phyloP scores from a whole-genome alignment of 1,140 invertebrate species.

The Drosophila repletoides region DNA sequence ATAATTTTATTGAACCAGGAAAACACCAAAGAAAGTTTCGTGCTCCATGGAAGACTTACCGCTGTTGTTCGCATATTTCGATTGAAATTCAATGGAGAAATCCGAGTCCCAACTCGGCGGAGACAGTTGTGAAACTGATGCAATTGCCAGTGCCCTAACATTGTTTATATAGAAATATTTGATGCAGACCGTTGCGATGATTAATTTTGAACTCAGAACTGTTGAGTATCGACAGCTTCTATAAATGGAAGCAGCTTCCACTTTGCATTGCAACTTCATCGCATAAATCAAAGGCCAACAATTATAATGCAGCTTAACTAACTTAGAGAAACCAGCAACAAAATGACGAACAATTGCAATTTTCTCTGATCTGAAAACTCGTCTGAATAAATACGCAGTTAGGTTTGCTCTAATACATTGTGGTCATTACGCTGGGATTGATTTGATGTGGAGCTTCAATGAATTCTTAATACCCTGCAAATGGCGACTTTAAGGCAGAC shows the following conservation, averaged over 20 bases:
- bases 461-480: not conserved
- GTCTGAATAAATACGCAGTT: conserved; percentile 53
- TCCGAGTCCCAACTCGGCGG: conserved; percentile 35
- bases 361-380: conserved; percentile 33
- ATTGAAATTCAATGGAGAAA: not conserved
- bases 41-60: conserved; percentile 40
- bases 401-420: not conserved
- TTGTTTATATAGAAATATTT: conserved; percentile 59
- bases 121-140: conserved; percentile 46
- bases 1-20: not conserved
- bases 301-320: no score
- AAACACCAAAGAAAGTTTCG: not conserved
- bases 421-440: not conserved
- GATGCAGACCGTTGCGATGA: conserved; percentile 11
- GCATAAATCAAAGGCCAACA: conserved; percentile 69
- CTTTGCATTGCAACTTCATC: conserved; percentile 41
- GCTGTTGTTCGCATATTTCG: conserved; percentile 46
- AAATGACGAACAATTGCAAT: conserved; percentile 43
- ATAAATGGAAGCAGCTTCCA: conserved; percentile 66
- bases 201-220: conserved; percentile 41
- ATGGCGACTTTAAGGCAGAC: no score
- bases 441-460: not conserved
- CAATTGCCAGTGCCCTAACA: conserved; percentile 39
- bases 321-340: conserved; percentile 38
- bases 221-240: conserved; percentile 41